A percentile compares a stretch with the other conserved stretches of the same genome.
These are phyloP conservation scores for Gopherus flavomarginatus DNA, from an alignment of 2,113 vertebrate species.

Conservation along the genomic window DNA sequence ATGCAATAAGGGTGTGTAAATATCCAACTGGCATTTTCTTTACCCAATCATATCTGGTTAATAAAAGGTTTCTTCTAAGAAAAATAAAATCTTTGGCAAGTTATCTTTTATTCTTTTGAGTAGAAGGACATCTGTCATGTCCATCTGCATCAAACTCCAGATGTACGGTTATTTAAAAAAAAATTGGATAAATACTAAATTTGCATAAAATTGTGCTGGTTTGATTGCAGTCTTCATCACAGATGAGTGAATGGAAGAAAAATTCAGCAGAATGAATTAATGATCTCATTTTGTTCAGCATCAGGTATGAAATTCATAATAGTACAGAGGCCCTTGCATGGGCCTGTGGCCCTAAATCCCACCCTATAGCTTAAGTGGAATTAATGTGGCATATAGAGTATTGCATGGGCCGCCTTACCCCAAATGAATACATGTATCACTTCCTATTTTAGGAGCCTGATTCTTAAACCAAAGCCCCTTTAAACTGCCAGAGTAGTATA, in stretches of 20 bases:
- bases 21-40: background rate
- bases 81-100: background rate
- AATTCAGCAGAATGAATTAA: background rate
- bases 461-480: background rate
- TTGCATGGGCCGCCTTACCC: background rate
- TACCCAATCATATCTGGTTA: background rate
- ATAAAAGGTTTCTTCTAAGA: background rate
- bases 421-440: background rate
- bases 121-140: background rate
- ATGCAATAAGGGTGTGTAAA: background rate
- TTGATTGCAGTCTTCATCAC: background rate
- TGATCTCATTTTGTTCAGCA: background rate
- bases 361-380: background rate
- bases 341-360: background rate
- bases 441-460: background rate
- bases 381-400: background rate
- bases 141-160: background rate
- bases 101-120: background rate
- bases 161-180: background rate
- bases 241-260: background rate
- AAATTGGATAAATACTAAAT: background rate
- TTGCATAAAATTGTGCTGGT: background rate
- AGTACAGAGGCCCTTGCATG: background rate
- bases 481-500: background rate
- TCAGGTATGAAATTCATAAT: background rate